Base-by-base conservation (phyloP, 92 coral and sea anemone species). In the Chrysogorgia sp. region DNA sequence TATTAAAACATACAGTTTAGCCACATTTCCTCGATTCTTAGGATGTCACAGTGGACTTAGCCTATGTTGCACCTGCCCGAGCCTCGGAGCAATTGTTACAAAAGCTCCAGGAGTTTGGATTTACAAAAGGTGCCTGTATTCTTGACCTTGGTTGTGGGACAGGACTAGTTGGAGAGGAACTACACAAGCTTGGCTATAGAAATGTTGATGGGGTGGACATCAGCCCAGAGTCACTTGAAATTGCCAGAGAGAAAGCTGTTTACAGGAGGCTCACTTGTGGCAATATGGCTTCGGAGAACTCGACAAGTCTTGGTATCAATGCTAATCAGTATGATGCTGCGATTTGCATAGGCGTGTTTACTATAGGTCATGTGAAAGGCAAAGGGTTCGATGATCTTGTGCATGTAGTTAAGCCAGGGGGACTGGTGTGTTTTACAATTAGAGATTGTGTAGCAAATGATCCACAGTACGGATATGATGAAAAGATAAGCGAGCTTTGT, bases 331-430 rank as follows among this genome's bases (percentile, higher is more conserved):
- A 89, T 40, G 97, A 92, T 70, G 99, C 91, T 7, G 88, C 89
- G n/a, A 81, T 88, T 49, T 84, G 89, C 35, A 85, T 90, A 0
- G 99, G 99, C 0, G 96, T 91, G 17, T 92, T 96, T 45, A 89
- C 92, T 0, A 37, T 47, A 15, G 90, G 87, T 47, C 94, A 96
- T 67, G 89, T 91, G 35, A 87, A 88, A 59, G 92, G 92, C n/a
- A 93, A 96, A 34, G 97, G 92, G 10, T 80, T 94, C 88, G 96
- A 93, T 63, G 98, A 93, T 80, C 92, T 93, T 83, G 93, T 92
- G 1, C 81, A 96, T 77, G 92, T 91, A 14, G 98, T 93, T 25
- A 87, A 77, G 63, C 87, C 93, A 13, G 90, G 96, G 35, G 98
- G 98, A 7, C 59, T 93, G 77, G 80, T 90, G 29, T 91, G 98